Percentiles rank a stretch among this genome's conserved stretches.
Conservation (phyloP, 2,888 invertebrate species). For the Drosophila siamana region DNA sequence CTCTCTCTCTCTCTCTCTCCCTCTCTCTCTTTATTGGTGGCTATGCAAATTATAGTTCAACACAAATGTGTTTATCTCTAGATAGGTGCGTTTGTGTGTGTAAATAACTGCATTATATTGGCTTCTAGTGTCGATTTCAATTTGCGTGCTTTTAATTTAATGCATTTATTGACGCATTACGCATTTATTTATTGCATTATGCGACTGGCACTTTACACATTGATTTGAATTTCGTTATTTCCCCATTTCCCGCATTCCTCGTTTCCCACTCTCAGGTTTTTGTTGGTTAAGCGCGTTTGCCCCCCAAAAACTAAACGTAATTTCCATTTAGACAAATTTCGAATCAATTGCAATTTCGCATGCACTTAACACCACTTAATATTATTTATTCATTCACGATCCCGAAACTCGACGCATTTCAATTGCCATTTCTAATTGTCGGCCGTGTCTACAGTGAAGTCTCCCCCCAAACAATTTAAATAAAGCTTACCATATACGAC, state of each 20-base stretch:
- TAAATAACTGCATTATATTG: constrained; percentile 25
- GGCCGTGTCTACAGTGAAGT: constrained; percentile 24
- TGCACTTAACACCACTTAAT: constrained; percentile 48
- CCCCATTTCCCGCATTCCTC: background rate
- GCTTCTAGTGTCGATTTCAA: constrained; percentile 49
- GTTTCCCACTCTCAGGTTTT: background rate
- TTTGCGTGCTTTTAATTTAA: constrained; percentile 52
- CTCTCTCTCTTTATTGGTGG: background rate
- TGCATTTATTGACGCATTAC: constrained; percentile 52
- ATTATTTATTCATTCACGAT: constrained; percentile 37
- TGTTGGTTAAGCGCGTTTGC: constrained; percentile 10
- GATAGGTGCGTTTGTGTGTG: background rate
- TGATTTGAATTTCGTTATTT: constrained; percentile 19
- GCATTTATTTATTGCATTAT: constrained; percentile 56
- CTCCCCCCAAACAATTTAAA: constrained; percentile 7
- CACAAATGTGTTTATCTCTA: background rate
- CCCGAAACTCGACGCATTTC: background rate
- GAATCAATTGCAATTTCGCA: constrained; percentile 35
- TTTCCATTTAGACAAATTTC: constrained; percentile 40
- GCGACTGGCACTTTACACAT: constrained; percentile 26
- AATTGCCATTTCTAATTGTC: background rate
- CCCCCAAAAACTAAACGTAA: constrained; percentile 32
- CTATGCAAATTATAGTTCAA: constrained; percentile 5
- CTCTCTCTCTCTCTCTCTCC: background rate
- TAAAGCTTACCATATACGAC: constrained; percentile 11